phyloP scores from a whole-genome alignment of 2,888 invertebrate genomes.

The Ennomos fuscantarius region DNA sequence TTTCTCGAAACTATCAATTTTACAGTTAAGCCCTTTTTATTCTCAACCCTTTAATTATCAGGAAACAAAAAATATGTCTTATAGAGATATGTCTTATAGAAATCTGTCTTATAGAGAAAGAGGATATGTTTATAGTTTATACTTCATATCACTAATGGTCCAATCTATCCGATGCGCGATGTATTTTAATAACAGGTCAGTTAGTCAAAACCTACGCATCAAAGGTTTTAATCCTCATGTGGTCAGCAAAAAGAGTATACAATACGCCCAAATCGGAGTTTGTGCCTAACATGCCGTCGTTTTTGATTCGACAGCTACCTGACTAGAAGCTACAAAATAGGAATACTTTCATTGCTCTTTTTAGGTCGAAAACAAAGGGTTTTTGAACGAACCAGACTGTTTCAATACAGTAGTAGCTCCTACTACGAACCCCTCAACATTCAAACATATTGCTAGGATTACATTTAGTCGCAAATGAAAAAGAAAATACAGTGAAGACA shows the following conservation, averaged over 20 bases:
- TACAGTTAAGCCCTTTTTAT: too few relatives aligned
- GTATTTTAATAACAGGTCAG: constrained; percentile 16
- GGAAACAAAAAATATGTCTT: too few relatives aligned
- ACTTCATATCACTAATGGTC: too few relatives aligned
- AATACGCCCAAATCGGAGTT: constrained; percentile 32
- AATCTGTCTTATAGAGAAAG: too few relatives aligned
- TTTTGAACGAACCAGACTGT: constrained; percentile 44
- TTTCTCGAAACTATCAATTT: too few relatives aligned
- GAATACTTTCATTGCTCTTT: constrained; percentile 49
- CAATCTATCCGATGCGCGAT: too few relatives aligned
- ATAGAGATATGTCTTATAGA: too few relatives aligned
- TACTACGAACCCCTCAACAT: constrained; percentile 29
- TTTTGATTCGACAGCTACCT: constrained; percentile 51
- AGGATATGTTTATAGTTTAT: too few relatives aligned
- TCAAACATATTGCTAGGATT: constrained; percentile 16
- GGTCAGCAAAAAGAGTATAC: constrained; percentile 44
- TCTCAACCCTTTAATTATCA: too few relatives aligned
- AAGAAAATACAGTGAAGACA: background rate
- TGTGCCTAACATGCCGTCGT: constrained; percentile 47
- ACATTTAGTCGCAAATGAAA: background rate
- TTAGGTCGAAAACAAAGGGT: constrained; percentile 53
- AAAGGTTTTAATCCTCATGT: constrained; percentile 41
- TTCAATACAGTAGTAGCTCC: constrained; percentile 35
- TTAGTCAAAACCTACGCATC: constrained; percentile 23
- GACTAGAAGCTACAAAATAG: constrained; percentile 50